Percentiles rank a stretch among this genome's conserved stretches.
phyloP scores from a whole-genome alignment of 2,113 vertebrate genomes.

The Okapia johnstoni region DNA sequence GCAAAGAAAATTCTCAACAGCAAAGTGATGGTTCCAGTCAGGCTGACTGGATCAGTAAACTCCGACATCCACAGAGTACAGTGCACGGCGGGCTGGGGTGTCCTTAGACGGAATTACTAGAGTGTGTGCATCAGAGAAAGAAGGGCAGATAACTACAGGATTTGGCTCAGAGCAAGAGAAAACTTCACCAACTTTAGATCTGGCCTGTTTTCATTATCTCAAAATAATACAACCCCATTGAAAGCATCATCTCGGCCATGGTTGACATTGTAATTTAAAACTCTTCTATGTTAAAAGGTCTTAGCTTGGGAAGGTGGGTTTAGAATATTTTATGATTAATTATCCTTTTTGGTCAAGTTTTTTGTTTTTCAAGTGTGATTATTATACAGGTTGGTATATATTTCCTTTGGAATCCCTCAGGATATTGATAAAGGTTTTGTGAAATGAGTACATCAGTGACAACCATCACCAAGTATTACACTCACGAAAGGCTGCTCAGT shows the following conservation, averaged over 20 bases:
- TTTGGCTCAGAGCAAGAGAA: neutral
- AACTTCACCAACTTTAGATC: too few relatives aligned
- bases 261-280: neutral
- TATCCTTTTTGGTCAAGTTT: neutral
- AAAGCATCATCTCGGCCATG: neutral
- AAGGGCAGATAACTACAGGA: too few relatives aligned
- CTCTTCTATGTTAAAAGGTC: neutral
- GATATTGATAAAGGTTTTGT: neutral
- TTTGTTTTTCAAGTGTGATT: neutral
- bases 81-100: neutral
- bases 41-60: neutral
- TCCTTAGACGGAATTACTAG: neutral
- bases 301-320: too few relatives aligned
- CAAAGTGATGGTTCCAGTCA: fast-evolving
- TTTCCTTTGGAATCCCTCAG: neutral
- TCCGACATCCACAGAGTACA: neutral
- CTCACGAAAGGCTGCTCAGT: neutral
- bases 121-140: fast-evolving
- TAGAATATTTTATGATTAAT: neutral
- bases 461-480: fast-evolving
- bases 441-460: too few relatives aligned
- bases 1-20: fast-evolving
- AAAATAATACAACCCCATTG: neutral
- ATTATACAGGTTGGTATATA: fast-evolving
- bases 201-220: neutral